Evolutionary conservation across 2,888 invertebrate genomes (phyloP), one percentile per base, ranked within the genome.

Genomic region (Lepidochrysops patricia): DNA sequence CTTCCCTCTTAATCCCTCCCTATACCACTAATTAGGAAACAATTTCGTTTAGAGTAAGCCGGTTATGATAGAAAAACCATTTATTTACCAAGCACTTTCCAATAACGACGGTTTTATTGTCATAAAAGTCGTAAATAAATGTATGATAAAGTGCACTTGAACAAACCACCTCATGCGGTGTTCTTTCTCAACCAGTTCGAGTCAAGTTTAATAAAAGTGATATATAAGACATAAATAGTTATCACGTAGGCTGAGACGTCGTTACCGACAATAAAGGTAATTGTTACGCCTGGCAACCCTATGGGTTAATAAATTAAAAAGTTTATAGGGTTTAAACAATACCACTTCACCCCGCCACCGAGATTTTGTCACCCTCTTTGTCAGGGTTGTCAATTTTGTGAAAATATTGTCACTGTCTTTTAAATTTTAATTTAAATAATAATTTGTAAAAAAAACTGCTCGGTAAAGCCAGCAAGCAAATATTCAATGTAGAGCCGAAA

Each of bases 221-320:
- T 79, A 83, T 87, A 87, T 84, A 79, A 71, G 76, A 70, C 70
- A 70, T 75, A 80, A 80, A 87, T 87, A 84, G 85, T 88, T 87
- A 84, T 84, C 87, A 87, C 82, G 86, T 85, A 88, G 87, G 88
- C 87, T 72, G 82, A 86, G 81, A 82, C 78, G 88, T 87, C 88
- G 85, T 88, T 86, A 86, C 82, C 77, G 80, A 89, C 86, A 87
- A 88, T 87, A 88, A 88, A 89, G 84, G 86, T 88, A 87, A 87
- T 88, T 89, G 88, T 89, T 88, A 89, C 81, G 84, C 85, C 79
- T 74, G 71, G 80, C 79, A 84, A 84, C 87, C 88, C 88, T 81
- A 76, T 73, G 74, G 77, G 79, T 81, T 87, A 85, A 89, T 89
- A 89, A 88, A 89, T 89, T 87, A 83, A 82, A 86, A 86, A 86